Conservation (phyloP, 2,888 invertebrate genomes). For the Hartigia nigra region DNA sequence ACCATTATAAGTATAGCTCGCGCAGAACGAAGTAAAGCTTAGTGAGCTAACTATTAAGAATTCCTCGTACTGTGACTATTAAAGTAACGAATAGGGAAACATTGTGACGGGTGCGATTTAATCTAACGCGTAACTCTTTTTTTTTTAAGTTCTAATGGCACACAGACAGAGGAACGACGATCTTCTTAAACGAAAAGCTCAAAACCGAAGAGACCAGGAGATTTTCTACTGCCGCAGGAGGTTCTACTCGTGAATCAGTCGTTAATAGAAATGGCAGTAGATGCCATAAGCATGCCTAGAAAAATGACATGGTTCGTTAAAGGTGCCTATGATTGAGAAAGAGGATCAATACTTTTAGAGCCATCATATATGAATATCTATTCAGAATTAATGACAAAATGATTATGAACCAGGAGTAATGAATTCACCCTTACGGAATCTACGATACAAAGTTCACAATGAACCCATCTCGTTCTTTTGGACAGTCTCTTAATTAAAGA, state of each 20-base stretch:
- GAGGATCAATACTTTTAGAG: background rate
- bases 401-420: background rate
- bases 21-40: background rate
- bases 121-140: background rate
- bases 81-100: background rate
- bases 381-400: background rate
- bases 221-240: background rate
- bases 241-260: background rate
- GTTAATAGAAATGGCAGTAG: background rate
- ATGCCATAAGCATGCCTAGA: background rate
- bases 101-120: background rate
- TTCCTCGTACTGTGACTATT: background rate
- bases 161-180: background rate
- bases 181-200: background rate
- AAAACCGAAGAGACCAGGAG: background rate
- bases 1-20: background rate
- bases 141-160: background rate
- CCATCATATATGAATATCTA: background rate
- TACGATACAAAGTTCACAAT: background rate
- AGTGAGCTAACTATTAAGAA: background rate
- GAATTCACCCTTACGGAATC: background rate
- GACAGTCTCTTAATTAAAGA: constrained; percentile 1
- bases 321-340: background rate
- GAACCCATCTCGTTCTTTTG: background rate
- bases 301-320: background rate